Evolutionary conservation across 2,797 vertebrate genomes (phyloP).

Genomic region (Corythornis leucogaster): DNA sequence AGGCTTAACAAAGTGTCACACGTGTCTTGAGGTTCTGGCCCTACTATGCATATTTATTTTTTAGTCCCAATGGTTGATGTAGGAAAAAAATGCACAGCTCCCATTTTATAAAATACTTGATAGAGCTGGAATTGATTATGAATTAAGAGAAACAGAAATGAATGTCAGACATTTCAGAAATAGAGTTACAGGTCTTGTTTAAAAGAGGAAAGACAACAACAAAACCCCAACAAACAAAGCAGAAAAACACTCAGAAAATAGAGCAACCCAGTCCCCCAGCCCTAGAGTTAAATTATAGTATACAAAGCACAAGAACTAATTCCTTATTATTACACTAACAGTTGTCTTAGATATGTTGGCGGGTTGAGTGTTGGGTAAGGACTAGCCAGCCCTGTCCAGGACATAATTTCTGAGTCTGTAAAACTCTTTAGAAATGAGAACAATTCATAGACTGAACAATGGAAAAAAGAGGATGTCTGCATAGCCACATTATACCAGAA

Average conservation of each 20-base stretch:
- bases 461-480: not conserved
- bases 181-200: not conserved
- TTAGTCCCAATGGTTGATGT: not conserved
- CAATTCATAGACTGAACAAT: not conserved
- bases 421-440: not conserved
- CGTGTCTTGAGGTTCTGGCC: not conserved
- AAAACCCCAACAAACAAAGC: not conserved
- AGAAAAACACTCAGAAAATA: not conserved
- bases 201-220: not conserved
- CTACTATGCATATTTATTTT: not conserved
- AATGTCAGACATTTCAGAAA: constrained; percentile 16
- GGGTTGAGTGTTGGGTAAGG: not conserved
- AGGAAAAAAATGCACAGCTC: constrained; percentile 21
- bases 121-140: constrained; percentile 31
- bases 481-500: not conserved
- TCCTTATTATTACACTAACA: not conserved
- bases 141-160: constrained; percentile 9
- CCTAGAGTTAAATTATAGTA: not conserved
- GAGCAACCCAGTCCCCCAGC: not conserved
- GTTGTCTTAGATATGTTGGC: not conserved
- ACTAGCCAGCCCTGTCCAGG: not conserved
- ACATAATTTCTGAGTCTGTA: not conserved
- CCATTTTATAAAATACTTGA: constrained; percentile 24
- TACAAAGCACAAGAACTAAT: not conserved
- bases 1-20: not conserved